Percentiles rank a stretch among this genome's conserved stretches.
Evolutionary conservation across 1,140 invertebrate genomes (phyloP).

Genomic region (Drosophila subobscura): DNA sequence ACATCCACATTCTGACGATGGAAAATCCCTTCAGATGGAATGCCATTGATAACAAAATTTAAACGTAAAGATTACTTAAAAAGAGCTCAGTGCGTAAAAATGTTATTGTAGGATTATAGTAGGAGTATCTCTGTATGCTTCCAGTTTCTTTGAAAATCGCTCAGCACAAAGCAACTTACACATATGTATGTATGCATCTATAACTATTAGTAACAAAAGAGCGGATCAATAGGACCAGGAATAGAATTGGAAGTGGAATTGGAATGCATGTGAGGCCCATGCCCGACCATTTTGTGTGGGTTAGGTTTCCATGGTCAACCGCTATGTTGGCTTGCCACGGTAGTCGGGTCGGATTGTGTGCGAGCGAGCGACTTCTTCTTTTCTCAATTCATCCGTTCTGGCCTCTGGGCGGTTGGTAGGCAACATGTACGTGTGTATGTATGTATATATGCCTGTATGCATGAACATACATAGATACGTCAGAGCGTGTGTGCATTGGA

Average conservation of each 20-base stretch:
- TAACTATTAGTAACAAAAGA: constrained; percentile 43
- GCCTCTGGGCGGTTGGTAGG: constrained; percentile 50
- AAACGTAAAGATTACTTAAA: constrained; percentile 71
- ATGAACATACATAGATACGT: neutral
- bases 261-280: constrained; percentile 41
- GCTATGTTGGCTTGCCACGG: constrained; percentile 69
- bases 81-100: constrained; percentile 64
- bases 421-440: constrained; percentile 40
- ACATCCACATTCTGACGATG: constrained; percentile 16
- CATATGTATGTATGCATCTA: neutral
- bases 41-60: constrained; percentile 74
- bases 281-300: constrained; percentile 43
- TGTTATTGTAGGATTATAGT: constrained; percentile 69
- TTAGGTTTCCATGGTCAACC: constrained; percentile 75
- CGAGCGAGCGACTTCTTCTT: constrained; percentile 45
- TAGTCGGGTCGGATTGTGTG: constrained; percentile 43
- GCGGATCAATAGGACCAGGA: constrained; percentile 51
- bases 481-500: constrained; percentile 17
- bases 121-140: constrained; percentile 33
- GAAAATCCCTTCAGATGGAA: constrained; percentile 40
- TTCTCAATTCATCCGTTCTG: constrained; percentile 18
- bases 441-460: neutral
- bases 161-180: constrained; percentile 31
- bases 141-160: constrained; percentile 54
- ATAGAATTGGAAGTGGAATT: constrained; percentile 29